Evolutionary conservation across 2,113 vertebrate genomes (phyloP).

Genomic region (Aphelocoma coerulescens): DNA sequence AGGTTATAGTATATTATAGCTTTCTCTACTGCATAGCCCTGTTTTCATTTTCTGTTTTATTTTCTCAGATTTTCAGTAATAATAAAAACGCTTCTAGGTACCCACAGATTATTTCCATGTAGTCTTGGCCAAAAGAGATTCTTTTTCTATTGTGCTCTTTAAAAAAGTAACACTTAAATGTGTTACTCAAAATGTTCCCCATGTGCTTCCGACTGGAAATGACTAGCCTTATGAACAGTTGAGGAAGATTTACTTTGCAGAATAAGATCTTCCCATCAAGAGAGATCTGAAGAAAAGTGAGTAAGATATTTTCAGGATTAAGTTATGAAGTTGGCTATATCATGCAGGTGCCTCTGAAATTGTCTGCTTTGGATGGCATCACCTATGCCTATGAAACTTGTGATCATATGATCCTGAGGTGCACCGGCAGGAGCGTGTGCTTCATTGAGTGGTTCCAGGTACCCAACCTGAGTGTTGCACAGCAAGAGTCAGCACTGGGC

Average conservation of each 20-base stretch:
- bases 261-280: background rate
- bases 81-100: background rate
- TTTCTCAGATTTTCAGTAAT: background rate
- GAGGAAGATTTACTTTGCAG: background rate
- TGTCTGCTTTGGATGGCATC: background rate
- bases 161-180: background rate
- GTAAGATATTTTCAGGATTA: background rate
- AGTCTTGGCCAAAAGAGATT: background rate
- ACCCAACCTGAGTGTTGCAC: background rate
- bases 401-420: background rate
- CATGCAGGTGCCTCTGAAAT: background rate
- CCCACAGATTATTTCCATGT: background rate
- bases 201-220: background rate
- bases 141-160: background rate
- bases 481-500: background rate
- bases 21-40: background rate
- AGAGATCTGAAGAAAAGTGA: background rate
- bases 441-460: background rate
- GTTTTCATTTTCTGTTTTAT: background rate
- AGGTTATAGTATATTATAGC: rapidly evolving
- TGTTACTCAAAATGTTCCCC: background rate
- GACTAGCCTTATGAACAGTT: background rate
- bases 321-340: background rate
- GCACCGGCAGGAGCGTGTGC: rapidly evolving
- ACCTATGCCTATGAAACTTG: rapidly evolving